These are phyloP conservation scores for Apus apus DNA, from an alignment of 2,113 vertebrate species.

Conservation along the genomic window DNA sequence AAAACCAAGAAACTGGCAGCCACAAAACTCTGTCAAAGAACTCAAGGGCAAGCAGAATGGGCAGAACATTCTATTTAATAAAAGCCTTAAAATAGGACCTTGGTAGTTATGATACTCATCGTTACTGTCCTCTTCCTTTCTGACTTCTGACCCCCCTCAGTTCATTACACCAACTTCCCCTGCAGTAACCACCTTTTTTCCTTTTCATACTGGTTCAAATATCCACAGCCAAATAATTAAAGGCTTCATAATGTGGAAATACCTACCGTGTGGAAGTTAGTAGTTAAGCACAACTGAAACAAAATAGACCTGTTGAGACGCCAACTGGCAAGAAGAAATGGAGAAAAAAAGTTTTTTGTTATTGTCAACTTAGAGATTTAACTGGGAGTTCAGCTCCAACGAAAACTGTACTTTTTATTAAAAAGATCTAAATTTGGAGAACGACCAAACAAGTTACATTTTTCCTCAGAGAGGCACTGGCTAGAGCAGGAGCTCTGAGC, in stretches of 20 bases:
- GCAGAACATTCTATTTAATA: not conserved
- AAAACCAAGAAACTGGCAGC: not conserved
- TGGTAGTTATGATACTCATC: not conserved
- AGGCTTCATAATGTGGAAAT: not conserved
- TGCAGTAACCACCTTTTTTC: not conserved
- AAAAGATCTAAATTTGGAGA: constrained; percentile 15
- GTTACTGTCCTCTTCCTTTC: not conserved
- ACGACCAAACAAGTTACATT: constrained; percentile 13
- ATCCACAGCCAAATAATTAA: not conserved
- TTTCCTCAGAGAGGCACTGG: not conserved
- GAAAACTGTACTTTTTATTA: constrained; percentile 16
- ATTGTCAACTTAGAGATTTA: constrained; percentile 18
- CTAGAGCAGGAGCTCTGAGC: not conserved
- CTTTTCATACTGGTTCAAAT: constrained; percentile 1
- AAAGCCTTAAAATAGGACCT: not conserved
- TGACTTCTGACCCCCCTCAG: not conserved
- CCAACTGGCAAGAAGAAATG: constrained; percentile 30
- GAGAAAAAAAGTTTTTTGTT: not conserved
- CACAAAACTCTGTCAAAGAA: not conserved
- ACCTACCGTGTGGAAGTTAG: not conserved
- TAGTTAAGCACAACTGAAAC: constrained; percentile 14
- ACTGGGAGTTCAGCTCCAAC: constrained; percentile 1
- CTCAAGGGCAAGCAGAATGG: not conserved
- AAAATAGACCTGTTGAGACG: not conserved
- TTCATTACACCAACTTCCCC: not conserved